Evolutionary conservation across 1,140 invertebrate species (phyloP).

Genomic region (Camponotus floridanus): DNA sequence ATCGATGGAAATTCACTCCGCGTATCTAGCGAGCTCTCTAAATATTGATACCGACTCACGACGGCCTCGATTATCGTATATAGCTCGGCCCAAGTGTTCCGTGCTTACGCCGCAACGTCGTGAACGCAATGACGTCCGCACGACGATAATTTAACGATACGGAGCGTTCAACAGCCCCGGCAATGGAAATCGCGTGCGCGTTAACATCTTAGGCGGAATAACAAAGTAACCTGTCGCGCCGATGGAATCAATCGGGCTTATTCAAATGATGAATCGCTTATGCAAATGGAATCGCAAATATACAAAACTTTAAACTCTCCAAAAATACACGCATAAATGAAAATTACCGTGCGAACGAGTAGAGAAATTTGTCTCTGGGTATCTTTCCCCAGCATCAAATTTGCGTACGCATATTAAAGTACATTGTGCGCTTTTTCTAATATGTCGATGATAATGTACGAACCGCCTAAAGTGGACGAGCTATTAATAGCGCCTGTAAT

Average conservation of each 20-base stretch:
- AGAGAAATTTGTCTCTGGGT: background rate
- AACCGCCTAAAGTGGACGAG: background rate
- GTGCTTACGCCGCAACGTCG: background rate
- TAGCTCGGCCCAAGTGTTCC: background rate
- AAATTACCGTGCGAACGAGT: background rate
- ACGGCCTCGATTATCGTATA: constrained; percentile 24
- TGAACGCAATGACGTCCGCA: background rate
- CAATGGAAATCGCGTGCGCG: constrained; percentile 2
- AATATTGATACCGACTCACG: constrained; percentile 42
- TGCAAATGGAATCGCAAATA: background rate
- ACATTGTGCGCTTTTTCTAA: constrained; percentile 32
- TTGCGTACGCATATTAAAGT: background rate
- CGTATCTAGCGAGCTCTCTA: constrained; percentile 35
- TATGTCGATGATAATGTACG: constrained; percentile 35
- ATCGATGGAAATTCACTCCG: constrained; percentile 45
- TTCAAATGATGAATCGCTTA: constrained; percentile 26
- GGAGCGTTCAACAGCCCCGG: constrained; percentile 7
- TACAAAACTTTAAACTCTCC: constrained; percentile 4
- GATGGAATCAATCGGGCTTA: constrained; percentile 10
- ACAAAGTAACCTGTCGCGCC: background rate
- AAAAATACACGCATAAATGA: background rate
- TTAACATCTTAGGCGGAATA: constrained; percentile 23
- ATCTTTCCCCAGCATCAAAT: background rate
- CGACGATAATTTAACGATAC: constrained; percentile 25
- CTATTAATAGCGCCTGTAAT: constrained; percentile 45